These are phyloP conservation scores for Leptinotarsa defecta DNA, from an alignment of 1,140 invertebrate genomes.

Conservation along the genomic window DNA sequence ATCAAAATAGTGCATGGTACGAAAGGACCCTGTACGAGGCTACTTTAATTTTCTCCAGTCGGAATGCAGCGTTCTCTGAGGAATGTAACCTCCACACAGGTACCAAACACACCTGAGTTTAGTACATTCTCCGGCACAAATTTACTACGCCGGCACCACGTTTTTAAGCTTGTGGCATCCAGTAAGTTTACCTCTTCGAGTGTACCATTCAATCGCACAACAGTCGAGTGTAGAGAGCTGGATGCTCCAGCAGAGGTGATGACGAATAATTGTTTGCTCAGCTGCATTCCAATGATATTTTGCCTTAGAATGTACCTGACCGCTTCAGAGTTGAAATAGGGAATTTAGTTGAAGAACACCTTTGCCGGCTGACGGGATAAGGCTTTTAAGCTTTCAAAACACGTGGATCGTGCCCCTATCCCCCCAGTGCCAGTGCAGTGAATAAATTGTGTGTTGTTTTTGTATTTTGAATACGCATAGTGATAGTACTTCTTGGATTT, in stretches of 20 bases:
- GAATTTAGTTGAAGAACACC: conserved; percentile 52
- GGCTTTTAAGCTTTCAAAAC: conserved; percentile 41
- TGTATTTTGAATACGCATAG: conserved; percentile 28
- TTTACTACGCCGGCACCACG: conserved; percentile 20
- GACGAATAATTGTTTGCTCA: conserved; percentile 38
- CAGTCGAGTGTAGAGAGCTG: conserved; percentile 30
- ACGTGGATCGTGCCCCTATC: conserved; percentile 41
- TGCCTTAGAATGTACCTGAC: conserved; percentile 54
- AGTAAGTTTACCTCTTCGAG: conserved; percentile 36
- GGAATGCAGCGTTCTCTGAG: conserved; percentile 51
- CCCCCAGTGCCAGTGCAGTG: conserved; percentile 34
- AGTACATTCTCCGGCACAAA: conserved; percentile 45
- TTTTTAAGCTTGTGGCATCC: conserved; percentile 28
- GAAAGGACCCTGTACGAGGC: conserved; percentile 40
- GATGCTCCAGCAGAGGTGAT: conserved; percentile 18
- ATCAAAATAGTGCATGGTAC: conserved; percentile 20
- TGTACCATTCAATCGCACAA: conserved; percentile 45
- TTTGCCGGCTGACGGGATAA: conserved; percentile 47
- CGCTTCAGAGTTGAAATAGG: conserved; percentile 51
- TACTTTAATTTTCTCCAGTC: conserved; percentile 51
- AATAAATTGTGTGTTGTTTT: conserved; percentile 12
- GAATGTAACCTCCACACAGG: conserved; percentile 54
- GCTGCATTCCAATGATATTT: conserved; percentile 54
- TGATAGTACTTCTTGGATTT: conserved; percentile 21
- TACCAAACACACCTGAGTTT: conserved; percentile 55